These are phyloP conservation scores for Corvus cornix DNA, from an alignment of 2,113 vertebrate genomes.

Conservation along the genomic window DNA sequence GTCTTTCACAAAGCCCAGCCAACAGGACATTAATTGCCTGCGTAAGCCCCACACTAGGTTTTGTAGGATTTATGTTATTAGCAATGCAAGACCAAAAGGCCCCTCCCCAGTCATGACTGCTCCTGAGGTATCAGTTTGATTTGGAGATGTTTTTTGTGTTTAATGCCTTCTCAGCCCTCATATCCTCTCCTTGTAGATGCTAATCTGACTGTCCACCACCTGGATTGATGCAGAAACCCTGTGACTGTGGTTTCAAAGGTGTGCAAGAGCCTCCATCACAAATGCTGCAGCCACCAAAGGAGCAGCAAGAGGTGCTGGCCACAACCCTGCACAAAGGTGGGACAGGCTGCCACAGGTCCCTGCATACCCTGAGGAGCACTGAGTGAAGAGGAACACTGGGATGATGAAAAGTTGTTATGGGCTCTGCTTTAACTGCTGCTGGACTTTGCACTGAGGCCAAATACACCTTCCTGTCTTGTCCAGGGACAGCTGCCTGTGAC, in stretches of 20 bases:
- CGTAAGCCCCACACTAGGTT: neutral
- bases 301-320: neutral
- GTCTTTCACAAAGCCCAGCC: neutral
- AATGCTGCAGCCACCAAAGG: neutral
- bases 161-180: neutral
- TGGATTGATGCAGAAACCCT: neutral
- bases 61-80: neutral
- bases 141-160: neutral
- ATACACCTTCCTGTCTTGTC: neutral
- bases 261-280: neutral
- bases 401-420: neutral
- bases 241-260: neutral
- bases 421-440: neutral
- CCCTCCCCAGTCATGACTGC: neutral
- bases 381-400: neutral
- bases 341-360: neutral
- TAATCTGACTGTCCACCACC: neutral
- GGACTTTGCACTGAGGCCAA: neutral
- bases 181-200: neutral
- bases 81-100: neutral
- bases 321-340: neutral
- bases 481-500: neutral
- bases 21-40: neutral
- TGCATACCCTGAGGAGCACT: neutral
- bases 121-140: neutral